A percentile compares a stretch with the other conserved stretches of the same genome.
Conservation (phyloP, 2,797 vertebrate species). For the Danio jaintianensis region DNA sequence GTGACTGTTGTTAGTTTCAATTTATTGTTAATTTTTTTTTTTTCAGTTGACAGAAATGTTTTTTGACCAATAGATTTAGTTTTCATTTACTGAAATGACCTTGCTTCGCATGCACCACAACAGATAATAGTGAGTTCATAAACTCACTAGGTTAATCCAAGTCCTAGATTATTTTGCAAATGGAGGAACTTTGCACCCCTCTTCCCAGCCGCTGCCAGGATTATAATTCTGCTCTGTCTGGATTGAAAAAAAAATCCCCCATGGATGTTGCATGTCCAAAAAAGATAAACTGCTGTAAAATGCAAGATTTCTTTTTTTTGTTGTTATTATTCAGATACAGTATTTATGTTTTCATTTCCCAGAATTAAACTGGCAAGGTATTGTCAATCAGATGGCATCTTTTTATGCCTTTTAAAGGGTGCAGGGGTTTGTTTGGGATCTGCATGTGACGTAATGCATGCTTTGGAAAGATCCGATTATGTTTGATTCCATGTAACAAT, state of each 20-base stretch:
- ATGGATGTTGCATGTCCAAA: conserved; percentile 76
- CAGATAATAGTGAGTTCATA: not conserved
- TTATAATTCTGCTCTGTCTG: conserved; percentile 56
- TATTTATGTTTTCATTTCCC: not conserved
- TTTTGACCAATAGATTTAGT: no score
- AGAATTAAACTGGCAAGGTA: not conserved
- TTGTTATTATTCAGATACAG: not conserved
- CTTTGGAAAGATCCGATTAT: not conserved
- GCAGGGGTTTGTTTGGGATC: not conserved
- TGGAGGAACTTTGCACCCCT: not conserved
- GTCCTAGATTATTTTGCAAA: conserved; percentile 18
- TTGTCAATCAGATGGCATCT: not conserved
- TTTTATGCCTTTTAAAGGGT: not conserved
- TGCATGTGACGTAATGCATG: not conserved
- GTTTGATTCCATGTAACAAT: conserved; percentile 6
- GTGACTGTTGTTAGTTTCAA: no score
- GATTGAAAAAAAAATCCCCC: conserved; percentile 64
- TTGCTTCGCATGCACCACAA: not conserved
- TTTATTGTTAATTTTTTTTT: no score
- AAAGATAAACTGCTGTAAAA: conserved; percentile 79
- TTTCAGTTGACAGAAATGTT: no score
- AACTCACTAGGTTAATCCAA: conserved; percentile 26
- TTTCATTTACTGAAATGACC: no score
- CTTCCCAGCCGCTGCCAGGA: conserved; percentile 44
- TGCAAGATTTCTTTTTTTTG: not conserved